These are phyloP conservation scores for Poecilobothrus nobilitatus DNA, from an alignment of 2,888 invertebrate genomes.

Conservation along the genomic window DNA sequence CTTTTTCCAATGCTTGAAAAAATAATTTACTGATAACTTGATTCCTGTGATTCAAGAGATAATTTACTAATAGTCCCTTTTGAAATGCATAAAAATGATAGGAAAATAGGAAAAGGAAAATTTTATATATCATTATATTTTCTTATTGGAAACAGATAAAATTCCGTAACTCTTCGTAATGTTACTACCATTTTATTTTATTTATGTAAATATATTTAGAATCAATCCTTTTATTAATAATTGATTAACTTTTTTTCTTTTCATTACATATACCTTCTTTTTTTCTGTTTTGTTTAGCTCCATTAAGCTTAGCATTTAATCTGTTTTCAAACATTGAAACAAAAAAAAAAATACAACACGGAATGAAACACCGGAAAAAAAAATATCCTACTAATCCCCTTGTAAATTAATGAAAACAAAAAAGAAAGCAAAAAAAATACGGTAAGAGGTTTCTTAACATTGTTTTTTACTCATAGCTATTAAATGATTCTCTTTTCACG, in stretches of 20 bases:
- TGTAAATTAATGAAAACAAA: not conserved
- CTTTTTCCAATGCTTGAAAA: too few species aligned
- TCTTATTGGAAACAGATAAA: too few species aligned
- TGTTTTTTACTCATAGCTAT: too few species aligned
- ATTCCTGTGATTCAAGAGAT: too few species aligned
- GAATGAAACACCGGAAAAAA: not conserved
- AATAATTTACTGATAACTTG: too few species aligned
- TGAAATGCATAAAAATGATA: too few species aligned
- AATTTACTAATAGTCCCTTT: too few species aligned
- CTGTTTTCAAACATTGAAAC: not conserved
- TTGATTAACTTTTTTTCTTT: not conserved
- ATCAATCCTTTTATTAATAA: not conserved
- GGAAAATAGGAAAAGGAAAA: too few species aligned
- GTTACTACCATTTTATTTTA: not conserved
- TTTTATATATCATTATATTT: too few species aligned
- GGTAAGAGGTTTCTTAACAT: not conserved
- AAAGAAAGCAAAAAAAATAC: too few species aligned
- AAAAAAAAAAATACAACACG: not conserved
- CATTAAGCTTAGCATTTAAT: not conserved
- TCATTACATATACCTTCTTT: not conserved
- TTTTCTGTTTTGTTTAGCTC: not conserved
- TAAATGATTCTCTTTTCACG: not conserved
- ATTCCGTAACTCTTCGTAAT: not conserved
- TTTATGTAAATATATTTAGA: not conserved
- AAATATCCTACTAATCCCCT: constrained; percentile 1